Evolutionary conservation across 1,140 invertebrate genomes (phyloP), one percentile per base, ranked within the genome.

Genomic region (Zaprionus kolodkinae): DNA sequence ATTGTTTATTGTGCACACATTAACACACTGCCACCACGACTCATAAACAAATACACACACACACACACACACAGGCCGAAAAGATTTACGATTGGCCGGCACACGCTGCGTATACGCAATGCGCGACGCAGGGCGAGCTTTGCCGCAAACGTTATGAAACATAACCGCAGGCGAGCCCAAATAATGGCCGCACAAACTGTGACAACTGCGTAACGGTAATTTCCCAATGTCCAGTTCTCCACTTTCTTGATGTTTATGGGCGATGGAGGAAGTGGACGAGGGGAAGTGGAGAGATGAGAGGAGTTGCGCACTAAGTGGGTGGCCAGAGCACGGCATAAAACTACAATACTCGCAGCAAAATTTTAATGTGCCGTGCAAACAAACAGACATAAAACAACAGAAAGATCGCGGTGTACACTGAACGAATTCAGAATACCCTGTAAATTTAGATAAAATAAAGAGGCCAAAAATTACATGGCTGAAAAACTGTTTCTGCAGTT

Each of bases 1-100:
- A 86, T 86, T 86, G 83, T 86, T 88, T 86, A 88, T 86, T 88
- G 83, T 81, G 67, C 73, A 71, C 84, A 88, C 83, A 88, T 88
- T 88, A 87, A 76, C 84, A 67, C 70, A 68, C 77, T 72, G n/a
- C 11, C 38, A 15, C 40, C n/a, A 7, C n/a, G 27, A 52, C 59
- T 59, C 61, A 45, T n/a, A 38, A 25, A 64, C 56, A 71, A 50
- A 60, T 59, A 68, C 54, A 79, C 69, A 62, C 38, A 9, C 48
- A 61, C 36, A 64, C 54, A 64, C 71, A 64, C 62, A 15, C 52
- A 54, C 25, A 63, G 9, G 54, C n/a, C 36, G 43, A 38, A 52
- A 79, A 86, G 80, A 79, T 75, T 75, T 75, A 75, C 68, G 72
- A 75, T 62, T 75, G 52, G 15, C 15, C 38, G 21, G 21, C 55